Percentiles rank a stretch among this genome's conserved stretches.
phyloP scores from a whole-genome alignment of 2,888 invertebrate species.

The Xanthia icteritia region DNA sequence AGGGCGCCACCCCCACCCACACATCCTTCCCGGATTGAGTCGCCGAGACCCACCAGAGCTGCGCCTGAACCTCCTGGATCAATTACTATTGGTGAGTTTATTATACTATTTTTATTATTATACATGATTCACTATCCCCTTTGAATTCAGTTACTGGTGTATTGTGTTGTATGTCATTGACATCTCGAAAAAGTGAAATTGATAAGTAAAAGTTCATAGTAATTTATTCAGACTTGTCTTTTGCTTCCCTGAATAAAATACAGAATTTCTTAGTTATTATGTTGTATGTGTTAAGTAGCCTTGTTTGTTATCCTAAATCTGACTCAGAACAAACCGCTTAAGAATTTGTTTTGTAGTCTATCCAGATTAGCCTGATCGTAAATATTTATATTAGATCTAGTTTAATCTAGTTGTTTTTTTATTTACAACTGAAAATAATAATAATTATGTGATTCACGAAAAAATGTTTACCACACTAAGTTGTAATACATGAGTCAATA shows the following conservation, averaged over 20 bases:
- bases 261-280: background rate
- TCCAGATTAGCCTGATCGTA: background rate
- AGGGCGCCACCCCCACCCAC: slow-evolving; percentile 81
- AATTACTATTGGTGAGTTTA: slow-evolving; percentile 69
- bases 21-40: slow-evolving; percentile 78
- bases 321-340: background rate
- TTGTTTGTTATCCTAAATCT: background rate
- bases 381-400: slow-evolving; percentile 4
- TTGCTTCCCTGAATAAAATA: background rate
- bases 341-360: background rate
- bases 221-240: background rate
- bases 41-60: slow-evolving; percentile 79
- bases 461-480: slow-evolving; percentile 10
- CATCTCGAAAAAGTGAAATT: background rate
- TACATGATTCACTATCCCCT: background rate
- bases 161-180: background rate
- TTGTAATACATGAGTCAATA: slow-evolving; percentile 25
- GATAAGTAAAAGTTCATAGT: background rate
- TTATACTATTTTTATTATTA: background rate
- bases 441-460: slow-evolving; percentile 20
- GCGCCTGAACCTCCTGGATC: slow-evolving; percentile 85
- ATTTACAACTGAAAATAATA: slow-evolving; percentile 17
- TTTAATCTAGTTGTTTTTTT: slow-evolving; percentile 23
- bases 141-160: background rate
- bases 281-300: background rate